Evolutionary conservation across 2,797 vertebrate species (phyloP), one percentile per base, ranked within the genome.

Genomic region (Synaphobranchus kaupii): DNA sequence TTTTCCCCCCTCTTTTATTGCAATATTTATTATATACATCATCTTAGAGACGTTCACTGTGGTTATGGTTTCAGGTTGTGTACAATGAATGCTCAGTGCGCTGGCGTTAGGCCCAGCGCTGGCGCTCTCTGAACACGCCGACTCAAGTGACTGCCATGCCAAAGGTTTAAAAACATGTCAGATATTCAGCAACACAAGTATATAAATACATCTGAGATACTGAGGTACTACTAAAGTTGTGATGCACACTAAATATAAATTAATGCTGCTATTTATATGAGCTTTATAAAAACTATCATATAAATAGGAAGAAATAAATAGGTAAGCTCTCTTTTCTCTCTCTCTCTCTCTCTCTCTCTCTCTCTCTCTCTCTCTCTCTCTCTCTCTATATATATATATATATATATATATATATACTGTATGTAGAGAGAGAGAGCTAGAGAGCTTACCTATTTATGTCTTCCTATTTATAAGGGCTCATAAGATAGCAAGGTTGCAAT

Each of bases 161-260:
- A 87, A 73, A 84, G 71, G 66, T 31, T 76, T 76, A 60, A 52
- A 76, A 84, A 78, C 48, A 54, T 48, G 73, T 87, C 82, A 84
- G 34, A 84, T 47, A 48, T 60, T 60, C 47, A 76, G 34, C 86
- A 68, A 66, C 60, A 66, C 68, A 83, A 84, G 84, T 85, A 54
- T 73, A 85, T 85, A 85, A 85, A 85, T 85, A 73, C 66, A 85
- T 73, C 22, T 28, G 84, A 78, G 66, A 58, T 78, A 63, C 60
- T 52, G 2, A 56, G 63, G 82, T 78, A 60, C 52, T 39, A 28
- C 60, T 54, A 48, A 28, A 84, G 68, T 63, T 39, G 80, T 50
- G 68, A 76, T 68, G 84, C 39, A 87, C 56, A 28, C 20, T 6
- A 47, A 17, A 44, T 86, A 28, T 50, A 83, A 78, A 78, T 25